Evolutionary conservation across 2,888 invertebrate genomes (phyloP), one percentile per base, ranked within the genome.

Genomic region (Linyphia triangularis): DNA sequence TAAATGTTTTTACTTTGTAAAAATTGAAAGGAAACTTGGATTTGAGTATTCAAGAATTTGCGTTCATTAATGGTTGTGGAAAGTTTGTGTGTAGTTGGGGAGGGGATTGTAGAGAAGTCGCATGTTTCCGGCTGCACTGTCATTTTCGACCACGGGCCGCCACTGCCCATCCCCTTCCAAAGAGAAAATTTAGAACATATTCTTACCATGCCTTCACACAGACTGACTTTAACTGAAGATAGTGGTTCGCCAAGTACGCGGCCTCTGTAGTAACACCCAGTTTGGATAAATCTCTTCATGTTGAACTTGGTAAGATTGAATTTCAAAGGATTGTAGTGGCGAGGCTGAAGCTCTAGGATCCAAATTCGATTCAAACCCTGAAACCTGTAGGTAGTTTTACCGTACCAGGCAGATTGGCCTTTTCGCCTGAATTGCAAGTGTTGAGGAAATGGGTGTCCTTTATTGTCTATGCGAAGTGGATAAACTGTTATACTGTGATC

Each of bases 141-240:
- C n/a, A n/a, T n/a, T n/a, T n/a, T n/a, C n/a, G n/a, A n/a, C n/a
- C n/a, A n/a, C n/a, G n/a, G n/a, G n/a, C n/a, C n/a, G n/a, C n/a
- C n/a, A n/a, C n/a, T n/a, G n/a, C n/a, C n/a, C n/a, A n/a, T n/a
- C n/a, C n/a, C n/a, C n/a, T n/a, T n/a, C n/a, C n/a, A n/a, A n/a
- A n/a, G n/a, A n/a, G n/a, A n/a, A n/a, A n/a, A n/a, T n/a, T n/a
- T n/a, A n/a, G n/a, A n/a, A n/a, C n/a, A n/a, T n/a, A n/a, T n/a
- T n/a, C 86, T 88, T 81, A 88, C 86, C 81, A 88, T 81, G 67
- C 86, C 86, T 40, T 57, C 69, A 65, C 86, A 88, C 6, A 88
- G 65, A 16, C 57, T 81, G 26, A 88, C 81, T 75, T 88, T 75
- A 7, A 88, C 86, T 2, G 73, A 30, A 10, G 86, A 88, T 22